Evolutionary conservation across 2,113 vertebrate species (phyloP), one percentile per base, ranked within the genome.

Genomic region (Rhadina sibilatrix): DNA sequence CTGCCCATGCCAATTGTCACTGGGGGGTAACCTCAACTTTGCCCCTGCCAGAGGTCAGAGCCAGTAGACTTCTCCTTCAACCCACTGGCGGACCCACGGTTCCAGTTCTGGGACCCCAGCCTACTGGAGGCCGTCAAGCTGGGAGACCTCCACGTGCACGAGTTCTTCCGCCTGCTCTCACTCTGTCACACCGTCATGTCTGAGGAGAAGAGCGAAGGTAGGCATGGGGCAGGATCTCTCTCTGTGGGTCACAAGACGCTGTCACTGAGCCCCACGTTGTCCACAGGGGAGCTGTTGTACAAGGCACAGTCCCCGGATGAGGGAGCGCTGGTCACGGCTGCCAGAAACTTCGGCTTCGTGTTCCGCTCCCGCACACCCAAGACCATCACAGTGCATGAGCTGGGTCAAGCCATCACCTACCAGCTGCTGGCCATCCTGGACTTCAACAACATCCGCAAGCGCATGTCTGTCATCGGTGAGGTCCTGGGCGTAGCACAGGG

Each of bases 131-230:
- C 99, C 0, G 98, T 99, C 37, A 98, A 98, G 90, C 96, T 98
- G 94, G 99, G 99, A 15, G 98, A 99, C 68, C 90, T 94, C 1
- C 98, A 97, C 2, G 97, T 98, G 8, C 99, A 99, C 0, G 98
- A 99, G 95, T 99, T 99, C 96, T 99, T 99, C 97, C 98, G 99
- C 17, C 98, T 99, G 84, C 99, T 99, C 28, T 98, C 99, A 0
- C 98, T 99, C 50, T 99, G 99, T 93, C 99, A 99, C 95, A 99
- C 99, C 0, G 99, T 99, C 78, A 99, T 99, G 99, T 99, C 99
- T 0, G 99, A 99, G 94, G 99, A 99, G 90, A 99, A 99, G 96
- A 98, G 66, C 0, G 98, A 98, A 93, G 99, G 99, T 99, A 90
- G 94, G 98, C 0, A 0, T 30, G 22, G 44, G 24, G 21, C 33